Evolutionary conservation across 1,140 invertebrate species (phyloP).

Genomic region (Drosophila tani): DNA sequence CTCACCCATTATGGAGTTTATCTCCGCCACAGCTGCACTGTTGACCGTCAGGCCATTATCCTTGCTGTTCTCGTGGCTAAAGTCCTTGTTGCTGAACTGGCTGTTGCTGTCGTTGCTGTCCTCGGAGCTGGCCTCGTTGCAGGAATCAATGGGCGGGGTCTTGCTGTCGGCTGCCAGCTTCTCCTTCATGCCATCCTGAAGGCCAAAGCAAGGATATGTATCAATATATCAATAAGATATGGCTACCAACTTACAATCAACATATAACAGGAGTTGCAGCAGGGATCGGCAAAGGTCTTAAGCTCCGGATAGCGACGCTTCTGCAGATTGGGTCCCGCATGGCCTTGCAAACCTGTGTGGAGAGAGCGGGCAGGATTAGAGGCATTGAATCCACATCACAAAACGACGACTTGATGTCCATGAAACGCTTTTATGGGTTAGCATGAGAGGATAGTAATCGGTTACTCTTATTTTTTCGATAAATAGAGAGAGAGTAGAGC

Average conservation of each 20-base stretch:
- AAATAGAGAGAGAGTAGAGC: no score
- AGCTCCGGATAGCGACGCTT: constrained; percentile 96
- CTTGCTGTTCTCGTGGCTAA: constrained; percentile 75
- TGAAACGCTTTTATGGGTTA: constrained; percentile 67
- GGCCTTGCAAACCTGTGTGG: constrained; percentile 90
- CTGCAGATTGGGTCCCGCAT: constrained; percentile 94
- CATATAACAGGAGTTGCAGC: constrained; percentile 95
- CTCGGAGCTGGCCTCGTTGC: constrained; percentile 96
- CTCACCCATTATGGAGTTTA: constrained; percentile 83
- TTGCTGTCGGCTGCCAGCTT: constrained; percentile 90
- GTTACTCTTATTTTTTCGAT: constrained; percentile 46
- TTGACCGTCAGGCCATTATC: constrained; percentile 73
- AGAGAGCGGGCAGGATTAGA: constrained; percentile 10
- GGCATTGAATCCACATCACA: neutral
- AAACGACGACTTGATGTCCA: constrained; percentile 48
- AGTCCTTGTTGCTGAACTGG: constrained; percentile 84
- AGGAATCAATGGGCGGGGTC: constrained; percentile 92
- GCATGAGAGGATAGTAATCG: constrained; percentile 53
- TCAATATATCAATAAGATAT: neutral
- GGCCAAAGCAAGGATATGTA: neutral
- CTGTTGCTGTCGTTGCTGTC: constrained; percentile 95
- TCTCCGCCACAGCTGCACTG: constrained; percentile 73
- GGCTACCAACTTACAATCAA: constrained; percentile 88
- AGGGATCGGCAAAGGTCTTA: constrained; percentile 94
- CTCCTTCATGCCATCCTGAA: constrained; percentile 92